Evolutionary conservation across 2,797 vertebrate species (phyloP).

Genomic region (Phalloptychus januarius): DNA sequence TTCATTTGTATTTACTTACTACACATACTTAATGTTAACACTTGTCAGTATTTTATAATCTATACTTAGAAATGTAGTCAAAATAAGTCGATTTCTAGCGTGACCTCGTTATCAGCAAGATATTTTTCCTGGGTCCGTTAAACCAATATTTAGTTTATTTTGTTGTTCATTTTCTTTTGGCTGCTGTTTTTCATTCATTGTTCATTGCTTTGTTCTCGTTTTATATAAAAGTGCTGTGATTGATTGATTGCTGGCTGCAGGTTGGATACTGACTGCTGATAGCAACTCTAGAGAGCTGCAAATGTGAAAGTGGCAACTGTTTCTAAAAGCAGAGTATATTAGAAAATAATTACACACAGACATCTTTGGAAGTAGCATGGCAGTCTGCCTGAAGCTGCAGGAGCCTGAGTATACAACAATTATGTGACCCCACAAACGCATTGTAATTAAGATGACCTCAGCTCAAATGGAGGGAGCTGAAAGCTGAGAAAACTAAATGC

Average conservation of each 20-base stretch:
- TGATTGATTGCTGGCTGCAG: neutral
- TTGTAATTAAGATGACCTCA: slow-evolving; percentile 4
- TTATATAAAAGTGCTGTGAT: neutral
- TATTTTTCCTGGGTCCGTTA: neutral
- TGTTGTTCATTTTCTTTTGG: neutral
- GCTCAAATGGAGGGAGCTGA: neutral
- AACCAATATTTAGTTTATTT: neutral
- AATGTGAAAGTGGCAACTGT: neutral
- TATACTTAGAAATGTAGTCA: neutral
- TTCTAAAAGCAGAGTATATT: neutral
- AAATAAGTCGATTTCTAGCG: neutral
- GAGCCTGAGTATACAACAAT: slow-evolving; percentile 1
- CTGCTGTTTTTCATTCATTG: neutral
- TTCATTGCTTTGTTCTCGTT: neutral
- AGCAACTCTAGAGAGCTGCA: neutral
- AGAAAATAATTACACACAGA: slow-evolving; percentile 2
- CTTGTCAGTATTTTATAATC: neutral
- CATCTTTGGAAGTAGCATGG: neutral
- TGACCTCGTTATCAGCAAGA: neutral
- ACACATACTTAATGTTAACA: neutral
- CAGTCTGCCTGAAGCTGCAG: slow-evolving; percentile 1
- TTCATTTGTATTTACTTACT: neutral
- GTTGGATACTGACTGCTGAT: neutral
- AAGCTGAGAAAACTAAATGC: neutral
- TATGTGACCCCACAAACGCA: slow-evolving; percentile 1